phyloP scores from a whole-genome alignment of 2,888 invertebrate genomes.

The Escarpia spicata region DNA sequence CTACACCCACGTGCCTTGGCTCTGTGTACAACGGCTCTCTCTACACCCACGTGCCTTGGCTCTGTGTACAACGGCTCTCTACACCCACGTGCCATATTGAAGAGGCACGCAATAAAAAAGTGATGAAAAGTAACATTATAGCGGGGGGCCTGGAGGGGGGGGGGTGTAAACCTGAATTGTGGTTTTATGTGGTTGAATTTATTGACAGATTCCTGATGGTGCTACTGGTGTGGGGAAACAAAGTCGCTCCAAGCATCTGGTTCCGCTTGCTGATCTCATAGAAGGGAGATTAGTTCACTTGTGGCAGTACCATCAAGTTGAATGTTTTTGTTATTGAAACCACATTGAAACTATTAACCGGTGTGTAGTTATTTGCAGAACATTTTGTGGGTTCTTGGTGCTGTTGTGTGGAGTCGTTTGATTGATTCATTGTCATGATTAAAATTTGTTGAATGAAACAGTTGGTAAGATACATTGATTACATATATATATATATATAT shows the following conservation, averaged over 20 bases:
- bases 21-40: background rate
- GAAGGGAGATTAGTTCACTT: background rate
- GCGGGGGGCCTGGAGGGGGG: background rate
- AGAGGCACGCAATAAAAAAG: background rate
- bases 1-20: background rate
- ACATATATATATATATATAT: background rate
- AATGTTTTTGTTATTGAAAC: background rate
- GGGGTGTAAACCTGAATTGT: background rate
- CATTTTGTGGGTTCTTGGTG: background rate
- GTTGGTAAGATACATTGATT: background rate
- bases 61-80: background rate
- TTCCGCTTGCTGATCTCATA: background rate
- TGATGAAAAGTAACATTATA: background rate
- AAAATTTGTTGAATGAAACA: background rate
- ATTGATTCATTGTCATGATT: background rate
- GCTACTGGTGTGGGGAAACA: background rate
- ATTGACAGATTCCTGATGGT: background rate
- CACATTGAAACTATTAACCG: background rate
- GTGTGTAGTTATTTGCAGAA: background rate
- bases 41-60: background rate
- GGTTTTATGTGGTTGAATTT: constrained; percentile 9
- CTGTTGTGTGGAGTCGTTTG: background rate
- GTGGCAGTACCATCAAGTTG: background rate
- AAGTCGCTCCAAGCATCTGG: background rate
- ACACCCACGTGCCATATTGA: background rate